Evolutionary conservation across 64 coral and sea anemone species (phyloP).

Genomic region (Orbicella faveolata): DNA sequence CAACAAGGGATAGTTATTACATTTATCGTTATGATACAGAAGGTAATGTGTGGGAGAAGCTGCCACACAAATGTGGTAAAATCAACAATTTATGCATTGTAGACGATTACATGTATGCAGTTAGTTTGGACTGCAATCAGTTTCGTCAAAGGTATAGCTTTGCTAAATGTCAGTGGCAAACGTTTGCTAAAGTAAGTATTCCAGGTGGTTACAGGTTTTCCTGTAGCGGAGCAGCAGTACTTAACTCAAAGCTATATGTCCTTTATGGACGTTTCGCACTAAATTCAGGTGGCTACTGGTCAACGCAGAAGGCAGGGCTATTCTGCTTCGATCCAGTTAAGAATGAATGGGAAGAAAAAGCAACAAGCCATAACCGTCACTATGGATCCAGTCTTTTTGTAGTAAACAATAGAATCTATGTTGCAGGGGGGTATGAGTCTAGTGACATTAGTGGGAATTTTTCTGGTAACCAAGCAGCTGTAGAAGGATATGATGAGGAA

Average conservation of each 20-base stretch:
- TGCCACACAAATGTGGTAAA: background rate
- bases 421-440: background rate
- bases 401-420: background rate
- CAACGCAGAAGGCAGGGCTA: background rate
- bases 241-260: background rate
- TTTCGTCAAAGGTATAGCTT: background rate
- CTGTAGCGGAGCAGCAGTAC: background rate
- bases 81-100: background rate
- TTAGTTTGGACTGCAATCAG: background rate
- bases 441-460: too few species aligned
- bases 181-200: background rate
- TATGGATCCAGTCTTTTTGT: constrained; percentile 10
- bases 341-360: constrained; percentile 1
- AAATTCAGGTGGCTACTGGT: too few species aligned
- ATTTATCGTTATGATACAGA: background rate
- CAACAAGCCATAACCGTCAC: background rate
- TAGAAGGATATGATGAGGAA: constrained; percentile 31
- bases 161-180: background rate
- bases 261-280: too few species aligned
- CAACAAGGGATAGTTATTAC: rapidly evolving
- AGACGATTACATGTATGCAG: background rate
- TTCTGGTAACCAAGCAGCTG: background rate
- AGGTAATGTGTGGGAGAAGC: background rate
- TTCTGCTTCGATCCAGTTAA: background rate
- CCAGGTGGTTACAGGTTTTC: too few species aligned